A percentile compares a stretch with the other conserved stretches of the same genome.
These are phyloP conservation scores for Zelostemma sp. DNA, from an alignment of 1,140 invertebrate species.

Conservation along the genomic window DNA sequence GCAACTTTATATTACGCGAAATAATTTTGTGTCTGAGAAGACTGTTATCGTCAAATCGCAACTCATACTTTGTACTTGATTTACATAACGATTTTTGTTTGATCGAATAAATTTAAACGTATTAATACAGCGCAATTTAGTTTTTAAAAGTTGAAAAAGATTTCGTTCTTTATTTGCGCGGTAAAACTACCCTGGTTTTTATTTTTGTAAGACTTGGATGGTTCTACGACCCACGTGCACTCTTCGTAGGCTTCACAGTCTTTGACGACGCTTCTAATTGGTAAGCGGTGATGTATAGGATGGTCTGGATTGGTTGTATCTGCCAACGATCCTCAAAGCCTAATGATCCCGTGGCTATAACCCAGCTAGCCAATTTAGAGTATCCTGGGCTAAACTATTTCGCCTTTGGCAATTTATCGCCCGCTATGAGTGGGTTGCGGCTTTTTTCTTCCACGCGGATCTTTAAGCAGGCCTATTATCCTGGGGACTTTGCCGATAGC, in stretches of 20 bases:
- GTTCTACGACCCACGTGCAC: slow-evolving; percentile 7
- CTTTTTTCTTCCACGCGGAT: slow-evolving; percentile 31
- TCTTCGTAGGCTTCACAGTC: slow-evolving; percentile 31
- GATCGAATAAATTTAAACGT: too few relatives aligned
- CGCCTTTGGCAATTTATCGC: slow-evolving; percentile 48
- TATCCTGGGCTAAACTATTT: slow-evolving; percentile 45
- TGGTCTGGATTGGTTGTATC: slow-evolving; percentile 52
- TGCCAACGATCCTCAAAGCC: slow-evolving; percentile 53
- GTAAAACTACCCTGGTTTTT: too few relatives aligned
- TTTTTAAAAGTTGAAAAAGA: too few relatives aligned
- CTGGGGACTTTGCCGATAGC: slow-evolving; percentile 22
- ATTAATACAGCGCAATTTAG: too few relatives aligned
- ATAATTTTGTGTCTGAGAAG: too few relatives aligned
- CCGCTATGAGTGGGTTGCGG: slow-evolving; percentile 28
- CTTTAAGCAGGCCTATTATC: slow-evolving; percentile 42
- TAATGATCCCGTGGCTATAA: slow-evolving; percentile 46
- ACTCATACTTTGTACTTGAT: too few relatives aligned
- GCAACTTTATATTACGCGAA: too few relatives aligned
- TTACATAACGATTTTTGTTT: too few relatives aligned
- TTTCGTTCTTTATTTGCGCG: too few relatives aligned
- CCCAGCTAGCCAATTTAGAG: slow-evolving; percentile 53
- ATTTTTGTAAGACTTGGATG: slow-evolving; percentile 18
- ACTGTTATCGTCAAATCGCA: too few relatives aligned
- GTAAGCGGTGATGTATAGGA: slow-evolving; percentile 58
- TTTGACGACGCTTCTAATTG: slow-evolving; percentile 55